Evolutionary conservation across 2,113 vertebrate species (phyloP).

Genomic region (Chitala chitala): DNA sequence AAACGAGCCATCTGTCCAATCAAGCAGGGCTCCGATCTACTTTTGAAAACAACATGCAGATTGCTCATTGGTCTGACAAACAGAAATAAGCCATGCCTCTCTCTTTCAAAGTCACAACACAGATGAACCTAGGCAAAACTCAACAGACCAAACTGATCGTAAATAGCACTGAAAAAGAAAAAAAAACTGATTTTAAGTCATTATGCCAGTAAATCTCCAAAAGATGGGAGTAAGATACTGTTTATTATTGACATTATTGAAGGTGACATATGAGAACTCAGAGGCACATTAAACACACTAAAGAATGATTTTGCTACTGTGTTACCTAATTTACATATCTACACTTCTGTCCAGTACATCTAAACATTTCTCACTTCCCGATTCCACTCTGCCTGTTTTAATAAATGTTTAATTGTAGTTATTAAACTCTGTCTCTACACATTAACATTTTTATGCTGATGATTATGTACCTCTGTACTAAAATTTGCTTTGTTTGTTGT

Average conservation of each 20-base stretch:
- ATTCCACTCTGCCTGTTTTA: not conserved
- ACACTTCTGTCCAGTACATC: not conserved
- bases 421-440: not conserved
- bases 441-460: not conserved
- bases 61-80: not conserved
- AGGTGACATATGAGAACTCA: too few species aligned
- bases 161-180: not conserved
- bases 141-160: too few species aligned
- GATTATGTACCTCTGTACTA: not conserved
- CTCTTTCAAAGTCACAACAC: not conserved
- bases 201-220: too few species aligned
- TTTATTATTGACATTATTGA: too few species aligned
- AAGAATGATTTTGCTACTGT: not conserved
- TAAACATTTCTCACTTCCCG: not conserved
- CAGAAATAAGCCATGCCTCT: not conserved
- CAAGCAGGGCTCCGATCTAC: not conserved
- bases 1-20: not conserved
- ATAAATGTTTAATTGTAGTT: not conserved
- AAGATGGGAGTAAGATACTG: too few species aligned
- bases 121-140: not conserved
- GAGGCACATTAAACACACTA: too few species aligned
- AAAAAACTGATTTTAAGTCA: too few species aligned
- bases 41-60: not conserved
- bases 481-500: not conserved
- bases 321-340: not conserved